A percentile compares a stretch with the other conserved stretches of the same genome.
phyloP scores from a whole-genome alignment of 2,113 vertebrate species.

The Rhinogobius similis region DNA sequence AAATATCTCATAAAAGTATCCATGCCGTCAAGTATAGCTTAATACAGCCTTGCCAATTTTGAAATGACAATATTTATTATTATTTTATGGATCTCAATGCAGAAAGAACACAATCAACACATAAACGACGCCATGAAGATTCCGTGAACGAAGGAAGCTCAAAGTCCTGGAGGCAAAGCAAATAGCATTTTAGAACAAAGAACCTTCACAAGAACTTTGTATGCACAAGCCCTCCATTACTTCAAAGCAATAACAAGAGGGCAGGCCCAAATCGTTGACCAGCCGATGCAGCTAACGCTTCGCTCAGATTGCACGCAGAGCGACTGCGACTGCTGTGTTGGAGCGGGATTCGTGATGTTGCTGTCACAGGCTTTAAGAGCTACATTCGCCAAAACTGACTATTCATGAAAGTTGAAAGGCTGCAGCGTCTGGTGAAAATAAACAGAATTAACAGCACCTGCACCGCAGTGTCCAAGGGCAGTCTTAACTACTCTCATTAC shows the following conservation, averaged over 20 bases:
- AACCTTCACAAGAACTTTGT: not conserved
- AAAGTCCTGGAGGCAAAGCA: slow-evolving; percentile 66
- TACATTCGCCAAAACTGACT: too few species aligned
- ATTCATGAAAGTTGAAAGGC: too few species aligned
- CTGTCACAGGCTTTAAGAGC: too few species aligned
- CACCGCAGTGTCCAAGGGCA: too few species aligned
- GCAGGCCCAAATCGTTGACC: not conserved
- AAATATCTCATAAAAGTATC: too few species aligned
- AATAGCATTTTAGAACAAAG: slow-evolving; percentile 35
- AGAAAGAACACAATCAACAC: slow-evolving; percentile 39
- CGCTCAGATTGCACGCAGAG: too few species aligned
- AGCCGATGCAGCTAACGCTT: not conserved
- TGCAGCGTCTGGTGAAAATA: too few species aligned
- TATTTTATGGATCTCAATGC: slow-evolving; percentile 8
- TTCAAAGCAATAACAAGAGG: slow-evolving; percentile 8
- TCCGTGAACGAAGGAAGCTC: slow-evolving; percentile 23
- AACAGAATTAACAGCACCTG: too few species aligned
- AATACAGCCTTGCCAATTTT: not conserved
- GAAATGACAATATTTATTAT: not conserved
- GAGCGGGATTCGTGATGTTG: too few species aligned
- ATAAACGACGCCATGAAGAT: slow-evolving; percentile 70
- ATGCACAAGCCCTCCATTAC: not conserved
- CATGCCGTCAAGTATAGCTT: not conserved
- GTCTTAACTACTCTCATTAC: too few species aligned
- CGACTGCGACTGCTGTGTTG: too few species aligned